These are phyloP conservation scores for Lepidurus couesii DNA, from an alignment of 1,140 invertebrate genomes.

Conservation along the genomic window DNA sequence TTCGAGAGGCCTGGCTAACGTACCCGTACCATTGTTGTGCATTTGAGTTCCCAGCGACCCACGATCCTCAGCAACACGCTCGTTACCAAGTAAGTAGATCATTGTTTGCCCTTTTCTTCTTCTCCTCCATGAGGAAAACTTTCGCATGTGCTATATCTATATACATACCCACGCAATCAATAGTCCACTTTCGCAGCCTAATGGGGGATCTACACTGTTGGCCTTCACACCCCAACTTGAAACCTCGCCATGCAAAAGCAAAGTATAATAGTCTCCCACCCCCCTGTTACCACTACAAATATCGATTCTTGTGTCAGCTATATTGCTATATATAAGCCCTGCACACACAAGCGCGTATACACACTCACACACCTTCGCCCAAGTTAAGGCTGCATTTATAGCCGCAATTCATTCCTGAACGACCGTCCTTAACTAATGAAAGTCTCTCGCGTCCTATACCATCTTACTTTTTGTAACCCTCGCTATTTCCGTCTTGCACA, in stretches of 20 bases:
- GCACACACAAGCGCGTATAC: no score
- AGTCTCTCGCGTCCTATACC: background rate
- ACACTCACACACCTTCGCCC: background rate
- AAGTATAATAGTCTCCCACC: no score
- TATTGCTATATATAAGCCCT: no score
- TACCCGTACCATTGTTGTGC: constrained; percentile 87
- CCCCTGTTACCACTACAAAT: no score
- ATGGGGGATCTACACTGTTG: no score
- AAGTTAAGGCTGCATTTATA: background rate
- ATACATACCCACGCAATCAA: background rate
- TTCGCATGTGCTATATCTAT: background rate
- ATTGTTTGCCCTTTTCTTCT: background rate
- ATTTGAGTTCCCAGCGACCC: constrained; percentile 71
- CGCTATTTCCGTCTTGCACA: background rate
- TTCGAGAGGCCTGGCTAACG: constrained; percentile 58
- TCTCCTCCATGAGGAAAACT: background rate
- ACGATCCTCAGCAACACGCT: constrained; percentile 58
- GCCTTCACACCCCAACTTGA: no score
- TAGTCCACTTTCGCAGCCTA: no score
- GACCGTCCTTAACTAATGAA: constrained; percentile 19
- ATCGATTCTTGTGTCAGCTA: no score
- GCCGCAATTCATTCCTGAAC: constrained; percentile 3
- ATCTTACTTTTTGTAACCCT: background rate
- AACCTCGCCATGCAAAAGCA: no score
- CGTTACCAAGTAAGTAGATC: constrained; percentile 40